These are phyloP conservation scores for Muscicapa comitata DNA, from an alignment of 2,797 vertebrate genomes.

Conservation along the genomic window DNA sequence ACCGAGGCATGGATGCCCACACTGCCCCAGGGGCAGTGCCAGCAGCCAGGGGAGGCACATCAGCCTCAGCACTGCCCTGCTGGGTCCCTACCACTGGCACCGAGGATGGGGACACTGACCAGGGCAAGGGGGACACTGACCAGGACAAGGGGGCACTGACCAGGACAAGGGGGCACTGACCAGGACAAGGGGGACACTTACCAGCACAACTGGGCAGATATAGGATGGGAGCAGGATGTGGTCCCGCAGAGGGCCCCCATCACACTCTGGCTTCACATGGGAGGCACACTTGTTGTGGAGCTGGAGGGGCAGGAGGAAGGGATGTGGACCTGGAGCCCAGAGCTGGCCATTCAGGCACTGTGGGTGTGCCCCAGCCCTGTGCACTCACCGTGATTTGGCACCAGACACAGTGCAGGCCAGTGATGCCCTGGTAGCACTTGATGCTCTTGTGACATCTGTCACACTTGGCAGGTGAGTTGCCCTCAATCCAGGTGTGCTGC, in stretches of 20 bases:
- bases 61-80: not conserved
- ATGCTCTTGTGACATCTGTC: constrained; percentile 93
- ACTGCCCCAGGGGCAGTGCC: rapidly evolving
- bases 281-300: constrained; percentile 94
- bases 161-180: constrained; percentile 80
- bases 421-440: constrained; percentile 94
- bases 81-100: rapidly evolving
- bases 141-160: constrained; percentile 82
- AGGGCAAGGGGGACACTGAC: constrained; percentile 81
- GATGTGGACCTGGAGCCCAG: rapidly evolving
- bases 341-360: rapidly evolving
- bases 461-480: constrained; percentile 89
- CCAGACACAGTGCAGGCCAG: constrained; percentile 92
- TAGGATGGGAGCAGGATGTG: constrained; percentile 89
- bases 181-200: constrained; percentile 79
- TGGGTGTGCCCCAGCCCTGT: rapidly evolving
- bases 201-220: constrained; percentile 89
- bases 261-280: constrained; percentile 85
- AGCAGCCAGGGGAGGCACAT: not conserved
- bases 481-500: constrained; percentile 96
- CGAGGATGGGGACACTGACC: constrained; percentile 71
- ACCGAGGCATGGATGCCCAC: not conserved
- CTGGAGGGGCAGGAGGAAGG: constrained; percentile 58
- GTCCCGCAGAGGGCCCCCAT: constrained; percentile 88
- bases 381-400: constrained; percentile 90